Evolutionary conservation across 2,888 invertebrate genomes (phyloP), one percentile per base, ranked within the genome.

Genomic region (Embidobia sp.): DNA sequence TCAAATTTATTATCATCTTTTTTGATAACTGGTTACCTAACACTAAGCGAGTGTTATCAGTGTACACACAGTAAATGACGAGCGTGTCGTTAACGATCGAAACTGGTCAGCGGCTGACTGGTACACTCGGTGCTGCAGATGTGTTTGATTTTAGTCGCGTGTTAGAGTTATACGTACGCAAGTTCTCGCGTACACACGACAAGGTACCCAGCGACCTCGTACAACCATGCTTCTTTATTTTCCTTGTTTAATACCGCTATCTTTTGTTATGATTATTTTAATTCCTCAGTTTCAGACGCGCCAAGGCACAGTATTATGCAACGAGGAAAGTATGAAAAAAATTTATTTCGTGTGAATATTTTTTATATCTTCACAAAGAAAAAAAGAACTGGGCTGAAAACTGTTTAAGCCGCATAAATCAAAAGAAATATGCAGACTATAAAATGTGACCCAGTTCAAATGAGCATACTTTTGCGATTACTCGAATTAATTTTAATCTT

Each of bases 31-130:
- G 59, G 70, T 63, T 55, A 51, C 29, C 11, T 63, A 72, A 63
- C 31, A 29, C 48, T 46, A 27, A 46, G 33, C 31, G 10, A 44
- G n/a, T 15, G 33, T 70, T 61, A 70, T 70, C 63, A 42, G 35
- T 64, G 37, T 40, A 22, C 31, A 18, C 42, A 33, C n/a, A 26
- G 64, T 42, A 49, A 42, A 49, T 40, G 48, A 64, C 49, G 27
- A 72, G 61, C 57, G 64, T 57, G 64, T 64, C 64, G 64, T 37
- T 73, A 73, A 73, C 73, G 64, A 73, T 73, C 73, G 73, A 46
- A 73, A 64, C 57, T 73, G 73, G 64, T 42, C 55, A 63, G 63
- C 48, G 63, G 29, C 13, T 5, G 29, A 63, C 31, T 26, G 40
- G 33, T 40, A 51, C 51, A 63, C 29, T 40, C 49, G 6, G 22